Percentiles rank a stretch among this genome's conserved stretches.
phyloP scores from a whole-genome alignment of 2,797 vertebrate species.

The Atherinosoma microstoma region DNA sequence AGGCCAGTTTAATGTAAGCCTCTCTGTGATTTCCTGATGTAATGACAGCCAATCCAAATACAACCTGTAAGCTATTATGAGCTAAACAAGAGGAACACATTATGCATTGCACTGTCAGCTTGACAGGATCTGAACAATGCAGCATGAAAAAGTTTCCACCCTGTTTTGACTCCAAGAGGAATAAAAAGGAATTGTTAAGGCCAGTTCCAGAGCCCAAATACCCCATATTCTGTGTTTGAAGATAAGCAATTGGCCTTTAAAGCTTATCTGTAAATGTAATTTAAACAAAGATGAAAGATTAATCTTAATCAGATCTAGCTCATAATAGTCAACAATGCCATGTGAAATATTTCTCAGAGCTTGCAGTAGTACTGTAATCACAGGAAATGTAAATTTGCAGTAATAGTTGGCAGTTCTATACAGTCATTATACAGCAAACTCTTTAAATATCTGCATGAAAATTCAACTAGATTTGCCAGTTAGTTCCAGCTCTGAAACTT shows the following conservation, averaged over 20 bases:
- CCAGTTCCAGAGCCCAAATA: conserved; percentile 43
- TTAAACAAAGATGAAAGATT: conserved; percentile 45
- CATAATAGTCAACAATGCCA: neutral
- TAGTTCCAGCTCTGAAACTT: conserved; percentile 43
- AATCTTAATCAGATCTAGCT: conserved; percentile 13
- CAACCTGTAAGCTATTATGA: conserved; percentile 80
- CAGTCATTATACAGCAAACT: conserved; percentile 16
- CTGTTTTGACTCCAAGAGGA: conserved; percentile 39
- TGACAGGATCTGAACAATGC: conserved; percentile 63
- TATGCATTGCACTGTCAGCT: conserved; percentile 62
- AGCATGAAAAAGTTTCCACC: conserved; percentile 58
- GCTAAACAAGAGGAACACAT: conserved; percentile 69
- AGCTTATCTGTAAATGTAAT: conserved; percentile 20
- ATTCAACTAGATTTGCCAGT: conserved; percentile 43
- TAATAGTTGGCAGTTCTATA: conserved; percentile 13
- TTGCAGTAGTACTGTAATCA: conserved; percentile 26
- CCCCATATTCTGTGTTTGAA: conserved; percentile 52
- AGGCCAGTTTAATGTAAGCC: conserved; percentile 72
- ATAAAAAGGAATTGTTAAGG: conserved; percentile 53
- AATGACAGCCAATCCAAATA: conserved; percentile 83
- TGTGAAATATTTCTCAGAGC: conserved; percentile 25
- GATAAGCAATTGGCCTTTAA: conserved; percentile 37
- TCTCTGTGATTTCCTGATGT: conserved; percentile 81
- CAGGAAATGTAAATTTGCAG: conserved; percentile 43
- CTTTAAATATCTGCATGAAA: conserved; percentile 28